Percentiles rank a stretch among this genome's conserved stretches.
Conservation (phyloP, 2,888 invertebrate species). For the Pyrochroa serraticornis region DNA sequence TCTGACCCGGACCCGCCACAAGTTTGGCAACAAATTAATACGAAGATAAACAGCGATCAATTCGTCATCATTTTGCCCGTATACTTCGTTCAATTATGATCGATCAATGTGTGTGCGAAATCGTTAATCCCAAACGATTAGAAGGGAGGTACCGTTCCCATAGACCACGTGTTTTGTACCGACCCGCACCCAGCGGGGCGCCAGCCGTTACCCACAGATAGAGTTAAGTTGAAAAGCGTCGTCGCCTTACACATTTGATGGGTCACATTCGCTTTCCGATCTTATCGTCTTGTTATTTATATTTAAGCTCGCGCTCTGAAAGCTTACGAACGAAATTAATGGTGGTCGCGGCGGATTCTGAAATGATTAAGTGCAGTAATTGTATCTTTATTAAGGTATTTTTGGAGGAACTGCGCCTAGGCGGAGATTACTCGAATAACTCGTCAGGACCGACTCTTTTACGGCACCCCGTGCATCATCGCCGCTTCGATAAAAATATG, state of each 20-base stretch:
- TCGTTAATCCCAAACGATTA: slow-evolving; percentile 44
- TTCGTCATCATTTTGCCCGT: slow-evolving; percentile 28
- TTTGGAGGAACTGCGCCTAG: slow-evolving; percentile 27
- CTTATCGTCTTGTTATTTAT: slow-evolving; percentile 42
- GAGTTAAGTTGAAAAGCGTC: slow-evolving; percentile 46
- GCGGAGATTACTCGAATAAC: not conserved
- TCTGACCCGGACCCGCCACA: too few species aligned
- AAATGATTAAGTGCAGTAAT: slow-evolving; percentile 55
- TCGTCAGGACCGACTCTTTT: too few species aligned
- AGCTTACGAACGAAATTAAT: slow-evolving; percentile 55
- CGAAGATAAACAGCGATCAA: slow-evolving; percentile 3
- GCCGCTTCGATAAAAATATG: too few species aligned
- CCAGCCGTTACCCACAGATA: slow-evolving; percentile 47
- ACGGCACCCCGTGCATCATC: too few species aligned
- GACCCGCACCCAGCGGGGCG: slow-evolving; percentile 42
- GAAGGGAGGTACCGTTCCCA: slow-evolving; percentile 48
- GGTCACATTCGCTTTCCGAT: slow-evolving; percentile 45
- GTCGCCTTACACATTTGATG: slow-evolving; percentile 41
- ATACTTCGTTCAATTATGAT: slow-evolving; percentile 31
- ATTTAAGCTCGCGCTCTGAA: slow-evolving; percentile 49
- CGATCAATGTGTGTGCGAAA: slow-evolving; percentile 35
- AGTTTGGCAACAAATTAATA: too few species aligned
- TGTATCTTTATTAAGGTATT: slow-evolving; percentile 54
- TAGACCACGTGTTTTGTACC: slow-evolving; percentile 43
- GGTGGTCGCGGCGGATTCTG: slow-evolving; percentile 51